Conservation (phyloP, 1,140 invertebrate genomes). For the Papilio polytes region DNA sequence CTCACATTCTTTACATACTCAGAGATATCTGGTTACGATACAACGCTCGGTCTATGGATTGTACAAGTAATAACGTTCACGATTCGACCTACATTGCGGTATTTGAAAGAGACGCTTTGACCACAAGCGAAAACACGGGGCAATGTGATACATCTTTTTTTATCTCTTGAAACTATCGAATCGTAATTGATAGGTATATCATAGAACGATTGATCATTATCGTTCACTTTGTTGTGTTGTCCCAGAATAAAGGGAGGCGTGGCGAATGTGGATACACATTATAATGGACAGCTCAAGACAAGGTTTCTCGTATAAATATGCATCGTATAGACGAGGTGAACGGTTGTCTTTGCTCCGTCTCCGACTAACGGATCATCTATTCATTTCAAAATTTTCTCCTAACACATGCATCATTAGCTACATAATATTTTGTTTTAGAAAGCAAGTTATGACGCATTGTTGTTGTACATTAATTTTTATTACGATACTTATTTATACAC, state of each 20-base stretch:
- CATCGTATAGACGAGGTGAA: conserved; percentile 44
- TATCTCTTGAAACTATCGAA: conserved; percentile 29
- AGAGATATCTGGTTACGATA: conserved; percentile 36
- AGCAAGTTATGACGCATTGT: conserved; percentile 14
- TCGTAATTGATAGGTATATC: conserved; percentile 58
- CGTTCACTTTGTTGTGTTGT: conserved; percentile 57
- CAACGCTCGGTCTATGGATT: conserved; percentile 48
- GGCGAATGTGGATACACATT: conserved; percentile 33
- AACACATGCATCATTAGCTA: conserved; percentile 25
- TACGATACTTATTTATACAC: not conserved
- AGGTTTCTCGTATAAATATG: conserved; percentile 48
- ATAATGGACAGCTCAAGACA: conserved; percentile 23
- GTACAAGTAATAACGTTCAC: conserved; percentile 67
- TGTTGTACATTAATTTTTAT: conserved; percentile 14
- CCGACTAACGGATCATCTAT: conserved; percentile 67
- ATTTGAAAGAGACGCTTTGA: conserved; percentile 69
- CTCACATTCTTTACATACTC: conserved; percentile 34
- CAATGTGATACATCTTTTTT: conserved; percentile 31
- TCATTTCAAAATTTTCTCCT: conserved; percentile 65
- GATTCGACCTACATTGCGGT: conserved; percentile 66
- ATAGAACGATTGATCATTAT: conserved; percentile 54
- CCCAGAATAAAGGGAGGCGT: conserved; percentile 57
- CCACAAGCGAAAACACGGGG: conserved; percentile 46
- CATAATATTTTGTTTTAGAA: conserved; percentile 35
- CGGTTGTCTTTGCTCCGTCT: conserved; percentile 49